phyloP scores from a whole-genome alignment of 1,140 invertebrate genomes.

The Brachionus sp. region DNA sequence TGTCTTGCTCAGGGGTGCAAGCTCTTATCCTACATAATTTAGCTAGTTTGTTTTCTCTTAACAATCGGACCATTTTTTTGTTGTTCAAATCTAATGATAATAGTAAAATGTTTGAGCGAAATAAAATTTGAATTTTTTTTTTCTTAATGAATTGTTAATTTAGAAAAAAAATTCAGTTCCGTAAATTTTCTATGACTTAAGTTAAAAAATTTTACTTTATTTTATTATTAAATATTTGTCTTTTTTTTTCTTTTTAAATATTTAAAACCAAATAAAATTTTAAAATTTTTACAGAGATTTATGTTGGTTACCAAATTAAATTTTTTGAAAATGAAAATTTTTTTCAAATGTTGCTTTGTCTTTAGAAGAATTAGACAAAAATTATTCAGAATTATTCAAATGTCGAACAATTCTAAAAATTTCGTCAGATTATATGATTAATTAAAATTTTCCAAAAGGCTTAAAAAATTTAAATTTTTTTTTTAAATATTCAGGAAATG shows the following conservation, averaged over 20 bases:
- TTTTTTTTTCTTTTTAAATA: too few species aligned
- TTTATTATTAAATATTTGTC: background rate
- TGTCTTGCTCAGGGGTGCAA: background rate
- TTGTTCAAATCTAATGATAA: background rate
- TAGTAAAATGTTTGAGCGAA: background rate
- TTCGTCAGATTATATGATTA: too few species aligned
- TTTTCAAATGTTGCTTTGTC: background rate
- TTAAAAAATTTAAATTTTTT: too few species aligned
- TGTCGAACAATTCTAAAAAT: too few species aligned
- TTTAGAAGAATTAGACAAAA: background rate
- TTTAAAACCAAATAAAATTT: background rate
- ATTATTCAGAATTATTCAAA: background rate
- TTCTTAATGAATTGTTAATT: background rate
- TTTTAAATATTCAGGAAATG: too few species aligned
- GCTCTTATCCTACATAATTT: background rate
- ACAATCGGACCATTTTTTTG: background rate
- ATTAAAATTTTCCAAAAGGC: too few species aligned
- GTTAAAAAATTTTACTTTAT: background rate
- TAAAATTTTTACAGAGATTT: background rate
- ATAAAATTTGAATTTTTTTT: background rate
- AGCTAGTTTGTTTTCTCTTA: background rate
- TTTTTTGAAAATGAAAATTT: background rate
- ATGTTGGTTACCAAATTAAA: background rate
- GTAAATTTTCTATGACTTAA: background rate
- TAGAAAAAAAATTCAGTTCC: background rate